Percentiles rank a stretch among this genome's conserved stretches.
Conservation (phyloP, 1,140 invertebrate species). For the Adoxophyes honmai region DNA sequence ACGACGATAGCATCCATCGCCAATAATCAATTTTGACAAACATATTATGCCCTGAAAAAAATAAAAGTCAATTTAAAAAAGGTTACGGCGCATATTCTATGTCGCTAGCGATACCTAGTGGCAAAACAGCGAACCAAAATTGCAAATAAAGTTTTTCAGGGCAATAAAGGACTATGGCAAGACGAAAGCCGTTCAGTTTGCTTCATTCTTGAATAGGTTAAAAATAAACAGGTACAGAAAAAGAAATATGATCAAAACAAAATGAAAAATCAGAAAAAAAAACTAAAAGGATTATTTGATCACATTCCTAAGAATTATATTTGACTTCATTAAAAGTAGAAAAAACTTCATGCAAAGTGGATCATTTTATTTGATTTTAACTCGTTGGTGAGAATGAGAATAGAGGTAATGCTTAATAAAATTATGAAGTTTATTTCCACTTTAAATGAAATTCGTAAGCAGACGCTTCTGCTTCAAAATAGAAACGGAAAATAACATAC, state of each 20-base stretch:
- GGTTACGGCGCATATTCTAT: neutral
- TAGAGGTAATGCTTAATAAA: too few species aligned
- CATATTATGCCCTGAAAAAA: neutral
- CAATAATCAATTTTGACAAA: too few species aligned
- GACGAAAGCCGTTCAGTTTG: neutral
- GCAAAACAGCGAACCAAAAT: too few species aligned
- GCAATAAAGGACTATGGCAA: neutral
- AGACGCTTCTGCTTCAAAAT: too few species aligned
- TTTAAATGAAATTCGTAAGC: too few species aligned
- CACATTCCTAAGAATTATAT: neutral
- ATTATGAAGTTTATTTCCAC: too few species aligned
- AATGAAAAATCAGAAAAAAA: neutral
- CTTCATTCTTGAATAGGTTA: constrained; percentile 3
- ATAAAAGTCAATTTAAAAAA: neutral
- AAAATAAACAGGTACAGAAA: neutral
- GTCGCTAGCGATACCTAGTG: neutral
- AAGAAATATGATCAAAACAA: constrained; percentile 13
- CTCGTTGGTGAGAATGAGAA: too few species aligned
- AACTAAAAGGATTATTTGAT: neutral
- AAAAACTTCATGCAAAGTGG: too few species aligned
- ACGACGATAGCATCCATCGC: too few species aligned
- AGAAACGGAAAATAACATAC: too few species aligned
- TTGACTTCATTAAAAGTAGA: too few species aligned
- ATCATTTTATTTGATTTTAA: too few species aligned
- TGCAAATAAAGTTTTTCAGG: neutral